Evolutionary conservation across 2,888 invertebrate species (phyloP), one percentile per base, ranked within the genome.

Genomic region (Orthonevra nobilis): DNA sequence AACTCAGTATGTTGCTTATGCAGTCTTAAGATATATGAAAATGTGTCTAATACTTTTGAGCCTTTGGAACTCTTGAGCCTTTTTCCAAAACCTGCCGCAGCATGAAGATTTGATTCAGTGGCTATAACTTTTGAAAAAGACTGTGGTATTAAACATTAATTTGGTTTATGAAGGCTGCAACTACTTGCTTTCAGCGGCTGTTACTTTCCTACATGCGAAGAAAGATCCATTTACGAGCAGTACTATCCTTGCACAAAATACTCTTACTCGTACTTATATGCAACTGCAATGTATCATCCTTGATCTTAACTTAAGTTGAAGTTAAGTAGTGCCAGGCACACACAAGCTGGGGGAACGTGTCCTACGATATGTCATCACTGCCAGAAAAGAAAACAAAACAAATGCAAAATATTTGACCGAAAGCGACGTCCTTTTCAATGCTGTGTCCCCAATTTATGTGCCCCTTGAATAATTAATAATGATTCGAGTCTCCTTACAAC

Each of bases 401-500:
- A 32, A 69, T 56, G 46, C 20, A 56, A 61, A 69, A 56, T 69
- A 75, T 69, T 56, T 61, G 61, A 75, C 70, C 58, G 40, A 50
- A 70, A 64, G 70, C 68, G 36, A 48, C 50, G 48, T 54, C 61
- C 60, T 42, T 50, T 73, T 73, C 73, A 60, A 68, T 79, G 73
- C 48, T 73, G 66, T 79, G 61, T 64, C 70, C 75, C 63, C 48
- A 58, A 58, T 77, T 50, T 52, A 61, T 44, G 56, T 61, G 66
- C 60, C 68, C 73, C 60, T 73, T 73, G 66, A 79, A 79, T 73
- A 73, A 79, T 79, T 79, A 68, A 79, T 54, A 79, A 79, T 40
- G 46, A 68, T 79, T 61, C 40, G 54, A 36, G 15, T 60, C 30
- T 56, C 38, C 34, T 44, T 58, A 46, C 63, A 64, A 40, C 48